Evolutionary conservation across 2,888 invertebrate genomes (phyloP), one percentile per base, ranked within the genome.

Genomic region (Drosophila borborema): DNA sequence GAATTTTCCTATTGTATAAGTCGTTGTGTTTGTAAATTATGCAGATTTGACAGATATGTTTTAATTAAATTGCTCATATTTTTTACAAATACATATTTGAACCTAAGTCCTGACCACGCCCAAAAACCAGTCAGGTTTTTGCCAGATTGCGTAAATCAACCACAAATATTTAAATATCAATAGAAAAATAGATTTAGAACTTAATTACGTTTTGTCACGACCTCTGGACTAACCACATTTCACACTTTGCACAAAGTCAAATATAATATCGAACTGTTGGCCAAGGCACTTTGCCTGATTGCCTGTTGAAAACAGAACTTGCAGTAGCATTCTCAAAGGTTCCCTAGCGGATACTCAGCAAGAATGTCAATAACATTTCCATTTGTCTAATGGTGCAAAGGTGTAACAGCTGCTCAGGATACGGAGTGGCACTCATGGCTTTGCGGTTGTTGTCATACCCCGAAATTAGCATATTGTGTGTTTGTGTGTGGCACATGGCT

Each of bases 201-300:
- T 80, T 88, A 88, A 84, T 90, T 74, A 68, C 62, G 70, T 74
- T 82, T 80, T 65, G 72, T 56, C 83, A 90, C 71, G 74, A 56
- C 66, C 34, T 12, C n/a, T 38, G 12, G 40, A 12, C 34, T 60
- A 63, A 56, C 31, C 71, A 62, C 49, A 63, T 70, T 74, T 89
- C 68, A 53, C 78, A 73, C 77, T 69, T 45, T 49, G 53, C 3
- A 23, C 38, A 58, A 64, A 70, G 58, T 74, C 49, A 45, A 58
- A 58, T 59, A 38, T 40, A 60, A 43, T 62, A 70, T 72, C 55
- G 63, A 28, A 72, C 59, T 71, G 70, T 20, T n/a, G 6, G 12
- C 64, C 73, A 66, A 53, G 73, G 60, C 86, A 89, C 87, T 90
- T 64, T 79, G 62, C 67, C 59, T 90, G 86, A 89, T 86, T 86